Conservation (phyloP, 2,113 vertebrate species). For the Pongo abelii region DNA sequence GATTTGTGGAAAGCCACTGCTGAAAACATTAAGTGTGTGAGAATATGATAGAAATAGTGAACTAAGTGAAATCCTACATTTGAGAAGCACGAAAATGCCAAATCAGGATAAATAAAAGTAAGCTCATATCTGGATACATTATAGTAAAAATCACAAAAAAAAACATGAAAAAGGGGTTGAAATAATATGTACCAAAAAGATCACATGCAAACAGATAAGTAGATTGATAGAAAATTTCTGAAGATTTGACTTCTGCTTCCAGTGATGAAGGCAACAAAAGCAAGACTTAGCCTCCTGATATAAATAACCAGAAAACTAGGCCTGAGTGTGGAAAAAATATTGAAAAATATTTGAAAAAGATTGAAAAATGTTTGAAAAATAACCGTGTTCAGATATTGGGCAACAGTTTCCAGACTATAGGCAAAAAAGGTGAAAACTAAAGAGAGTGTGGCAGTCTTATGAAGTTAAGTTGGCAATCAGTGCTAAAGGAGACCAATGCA, state of each 20-base stretch:
- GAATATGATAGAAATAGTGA: not conserved
- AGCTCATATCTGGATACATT: not conserved
- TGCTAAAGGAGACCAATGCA: not conserved
- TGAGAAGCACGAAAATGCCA: not conserved
- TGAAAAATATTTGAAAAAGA: not conserved
- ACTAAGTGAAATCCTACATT: not conserved
- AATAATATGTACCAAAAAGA: not conserved
- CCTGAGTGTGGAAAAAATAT: not conserved
- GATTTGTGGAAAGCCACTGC: not conserved
- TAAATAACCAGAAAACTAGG: not conserved
- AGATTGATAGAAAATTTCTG: not conserved
- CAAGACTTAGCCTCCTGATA: not conserved
- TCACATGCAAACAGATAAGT: not conserved
- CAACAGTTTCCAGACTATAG: not conserved
- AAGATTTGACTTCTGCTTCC: not conserved
- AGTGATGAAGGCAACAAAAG: not conserved
- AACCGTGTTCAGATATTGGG: not conserved
- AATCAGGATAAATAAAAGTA: not conserved
- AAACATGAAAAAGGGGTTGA: not conserved
- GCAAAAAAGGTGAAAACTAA: not conserved
- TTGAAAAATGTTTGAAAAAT: not conserved
- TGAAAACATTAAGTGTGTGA: not conserved
- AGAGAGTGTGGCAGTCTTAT: not conserved
- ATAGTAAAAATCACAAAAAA: not conserved
- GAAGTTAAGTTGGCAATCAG: not conserved